Evolutionary conservation across 2,888 invertebrate genomes (phyloP), one percentile per base, ranked within the genome.

Genomic region (Hyalella azteca): DNA sequence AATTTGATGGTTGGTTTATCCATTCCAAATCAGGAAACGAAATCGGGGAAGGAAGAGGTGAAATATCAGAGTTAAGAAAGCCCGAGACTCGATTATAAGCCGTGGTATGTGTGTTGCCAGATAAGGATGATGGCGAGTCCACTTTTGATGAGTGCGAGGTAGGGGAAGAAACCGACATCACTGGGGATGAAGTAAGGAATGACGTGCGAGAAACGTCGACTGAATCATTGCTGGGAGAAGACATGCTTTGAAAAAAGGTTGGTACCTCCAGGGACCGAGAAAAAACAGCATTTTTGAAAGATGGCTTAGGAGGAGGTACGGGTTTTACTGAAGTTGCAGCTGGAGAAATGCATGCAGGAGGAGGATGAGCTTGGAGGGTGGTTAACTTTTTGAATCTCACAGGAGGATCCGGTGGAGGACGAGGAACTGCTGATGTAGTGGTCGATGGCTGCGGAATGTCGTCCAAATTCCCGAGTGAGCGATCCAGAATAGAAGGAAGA

Each of bases 231-330:
- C 26, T 2, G 26, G 54, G 29, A 54, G 22, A 50, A 50, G 15
- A 22, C 26, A 22, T 15, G 54, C 19, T n/a, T n/a, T n/a, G n/a
- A n/a, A n/a, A n/a, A n/a, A n/a, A n/a, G n/a, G 54, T 54, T 26
- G 26, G 13, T 22, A 3, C 13, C 54, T n/a, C n/a, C n/a, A n/a
- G 45, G 15, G 45, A 45, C 11, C 45, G 45, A 45, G 36, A 66
- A 36, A 5, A 15, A 13, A 36, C 39, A 2, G 29, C 5, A 19
- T 36, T 66, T 66, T 13, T 66, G 15, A 66, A 36, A 36, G 66
- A 11, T 15, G 66, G 66, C 39, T 66, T 66, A 36, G 66, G 66
- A 5, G 66, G 66, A 66, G 66, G 66, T 36, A 66, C 29, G 15
- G 66, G 66, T 19, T 66, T 66, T 5, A 66, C 32, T 3, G 22